These are phyloP conservation scores for Holcopasites calliopsidis DNA, from an alignment of 1,140 invertebrate species.

Conservation along the genomic window DNA sequence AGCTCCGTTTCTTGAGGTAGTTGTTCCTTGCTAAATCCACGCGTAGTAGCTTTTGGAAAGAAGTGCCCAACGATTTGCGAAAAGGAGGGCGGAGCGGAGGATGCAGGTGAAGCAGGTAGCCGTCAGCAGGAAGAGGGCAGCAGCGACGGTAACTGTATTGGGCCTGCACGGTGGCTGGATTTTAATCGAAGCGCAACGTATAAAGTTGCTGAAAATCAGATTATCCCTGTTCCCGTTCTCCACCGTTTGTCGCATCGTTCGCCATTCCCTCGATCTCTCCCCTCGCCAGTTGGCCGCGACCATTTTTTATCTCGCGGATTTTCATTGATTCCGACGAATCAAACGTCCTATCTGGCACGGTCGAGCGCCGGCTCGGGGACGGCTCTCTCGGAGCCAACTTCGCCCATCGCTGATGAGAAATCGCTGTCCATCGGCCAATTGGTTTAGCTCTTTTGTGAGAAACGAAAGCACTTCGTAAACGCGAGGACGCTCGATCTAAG, in stretches of 20 bases:
- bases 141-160: conserved; percentile 72
- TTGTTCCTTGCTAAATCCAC: too few species aligned
- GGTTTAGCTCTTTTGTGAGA: too few species aligned
- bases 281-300: conserved; percentile 43
- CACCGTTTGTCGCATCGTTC: conserved; percentile 13
- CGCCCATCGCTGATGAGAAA: conserved; percentile 2
- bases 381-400: conserved; percentile 1
- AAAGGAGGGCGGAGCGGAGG: neutral
- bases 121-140: conserved; percentile 25
- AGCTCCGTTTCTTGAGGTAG: too few species aligned
- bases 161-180: conserved; percentile 74
- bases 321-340: conserved; percentile 63
- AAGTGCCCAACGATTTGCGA: too few species aligned
- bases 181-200: conserved; percentile 78
- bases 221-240: conserved; percentile 66
- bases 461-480: too few species aligned
- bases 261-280: conserved; percentile 21
- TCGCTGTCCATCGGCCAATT: neutral
- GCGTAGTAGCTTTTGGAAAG: neutral
- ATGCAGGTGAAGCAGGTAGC: neutral
- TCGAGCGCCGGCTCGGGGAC: neutral
- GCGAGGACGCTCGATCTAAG: too few species aligned
- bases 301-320: conserved; percentile 60
- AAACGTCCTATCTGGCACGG: conserved; percentile 14
- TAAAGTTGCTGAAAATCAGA: conserved; percentile 79